Conservation (phyloP, 2,888 invertebrate species). For the Octodonta nipae region DNA sequence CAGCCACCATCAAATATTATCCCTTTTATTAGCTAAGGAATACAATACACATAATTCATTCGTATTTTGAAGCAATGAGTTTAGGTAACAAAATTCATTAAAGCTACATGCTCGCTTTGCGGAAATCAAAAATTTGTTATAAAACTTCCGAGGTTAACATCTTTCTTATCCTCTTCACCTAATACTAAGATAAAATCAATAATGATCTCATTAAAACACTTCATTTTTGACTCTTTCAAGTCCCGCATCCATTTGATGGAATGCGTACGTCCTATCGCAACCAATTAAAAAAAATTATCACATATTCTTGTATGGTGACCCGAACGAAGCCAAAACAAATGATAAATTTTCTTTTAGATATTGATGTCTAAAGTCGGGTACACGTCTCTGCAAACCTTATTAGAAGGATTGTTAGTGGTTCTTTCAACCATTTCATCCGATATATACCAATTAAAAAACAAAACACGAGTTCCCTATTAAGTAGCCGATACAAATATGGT, state of each 20-base stretch:
- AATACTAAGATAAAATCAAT: too few relatives aligned
- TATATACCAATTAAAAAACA: too few relatives aligned
- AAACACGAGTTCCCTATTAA: too few relatives aligned
- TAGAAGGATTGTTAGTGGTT: constrained; percentile 28
- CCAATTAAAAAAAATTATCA: constrained; percentile 12
- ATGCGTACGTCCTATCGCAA: too few relatives aligned
- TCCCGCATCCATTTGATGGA: too few relatives aligned
- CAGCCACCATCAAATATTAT: too few relatives aligned
- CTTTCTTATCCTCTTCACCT: too few relatives aligned
- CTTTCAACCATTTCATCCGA: too few relatives aligned
- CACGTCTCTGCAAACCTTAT: constrained; percentile 31
- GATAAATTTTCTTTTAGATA: neutral
- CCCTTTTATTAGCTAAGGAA: constrained; percentile 2
- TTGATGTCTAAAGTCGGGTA: constrained; percentile 29
- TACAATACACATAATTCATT: constrained; percentile 25
- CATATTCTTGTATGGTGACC: constrained; percentile 20
- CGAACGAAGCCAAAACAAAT: constrained; percentile 23
- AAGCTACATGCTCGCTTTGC: constrained; percentile 3
- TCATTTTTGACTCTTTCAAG: too few relatives aligned
- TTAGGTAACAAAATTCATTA: constrained; percentile 23
- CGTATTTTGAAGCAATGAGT: constrained; percentile 31
- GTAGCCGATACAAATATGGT: too few relatives aligned
- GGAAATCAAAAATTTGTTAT: neutral
- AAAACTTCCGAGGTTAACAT: too few relatives aligned
- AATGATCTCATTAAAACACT: too few relatives aligned